Base-by-base conservation (phyloP, 2,113 vertebrate genomes). In the Larimichthys polyactis region DNA sequence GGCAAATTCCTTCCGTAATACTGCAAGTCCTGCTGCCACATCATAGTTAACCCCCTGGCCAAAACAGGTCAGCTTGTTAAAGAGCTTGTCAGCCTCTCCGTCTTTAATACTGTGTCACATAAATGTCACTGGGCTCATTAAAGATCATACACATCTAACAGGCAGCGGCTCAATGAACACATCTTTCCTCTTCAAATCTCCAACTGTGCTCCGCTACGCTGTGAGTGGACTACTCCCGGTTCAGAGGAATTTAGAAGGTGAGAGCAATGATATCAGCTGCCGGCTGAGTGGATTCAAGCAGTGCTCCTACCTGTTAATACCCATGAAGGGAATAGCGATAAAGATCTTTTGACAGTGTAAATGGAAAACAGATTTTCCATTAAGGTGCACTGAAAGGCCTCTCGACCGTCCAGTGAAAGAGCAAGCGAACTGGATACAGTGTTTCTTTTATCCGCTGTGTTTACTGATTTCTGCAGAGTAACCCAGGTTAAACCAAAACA, bases 1-100 rank as follows among this genome's bases (percentile, higher is more conserved):
- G 77, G 87, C 84, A 86, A 93, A 95, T 95, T 94, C 92, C 90
- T 94, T 94, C 93, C 93, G 40, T 83, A 90, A 85, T 87, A 91
- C 91, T 74, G 80, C 88, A 93, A 58, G 90, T 78, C 82, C 83
- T 78, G 80, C 85, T 91, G 89, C 85, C 91, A 87, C 92, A 91
- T 92, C 89, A 89, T 62, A 90, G 89, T 87, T 79, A 88, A 76
- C 86, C 90, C 83, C 85, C 77, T 82, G 88, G 90, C 88, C 89
- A 93, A 90, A 91, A 83, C 87, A 91, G 91, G 93, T 88, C 82
- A 64, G 89, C 86, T 90, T 81, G 74, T 87, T 77, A 89, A 87
- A 83, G 68, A 74, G 71, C 82, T 78, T 70, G 83, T 90, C 86
- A 73, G 84, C 82, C 83, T 86, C 78, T 90, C 73, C 62, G 44